Evolutionary conservation across 2,113 vertebrate species (phyloP).

Genomic region (Felis catus): DNA sequence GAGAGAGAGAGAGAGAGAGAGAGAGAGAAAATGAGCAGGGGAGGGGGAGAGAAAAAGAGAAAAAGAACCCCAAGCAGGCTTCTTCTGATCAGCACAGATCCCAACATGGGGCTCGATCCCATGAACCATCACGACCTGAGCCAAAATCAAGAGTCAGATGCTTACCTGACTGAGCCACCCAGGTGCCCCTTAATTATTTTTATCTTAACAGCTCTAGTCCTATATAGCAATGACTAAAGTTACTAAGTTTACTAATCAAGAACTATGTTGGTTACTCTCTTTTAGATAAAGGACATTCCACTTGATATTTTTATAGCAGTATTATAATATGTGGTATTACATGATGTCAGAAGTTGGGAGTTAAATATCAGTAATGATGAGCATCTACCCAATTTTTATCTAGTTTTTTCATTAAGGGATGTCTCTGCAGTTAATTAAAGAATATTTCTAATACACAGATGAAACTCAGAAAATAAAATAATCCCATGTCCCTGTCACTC

Average conservation of each 20-base stretch:
- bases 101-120: too few relatives aligned
- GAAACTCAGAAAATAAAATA: not conserved
- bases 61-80: too few relatives aligned
- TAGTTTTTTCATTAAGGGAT: slow-evolving; percentile 1
- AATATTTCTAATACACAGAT: not conserved
- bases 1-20: too few relatives aligned
- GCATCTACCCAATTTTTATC: not conserved
- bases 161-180: too few relatives aligned
- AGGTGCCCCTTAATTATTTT: not conserved
- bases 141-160: too few relatives aligned
- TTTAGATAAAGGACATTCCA: not conserved
- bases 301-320: not conserved
- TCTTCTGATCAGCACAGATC: too few relatives aligned
- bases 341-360: not conserved
- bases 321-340: not conserved
- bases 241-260: not conserved
- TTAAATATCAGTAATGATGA: not conserved
- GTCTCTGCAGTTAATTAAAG: not conserved
- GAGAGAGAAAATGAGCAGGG: too few relatives aligned
- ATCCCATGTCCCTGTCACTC: not conserved
- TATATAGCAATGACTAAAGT: not conserved
- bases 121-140: too few relatives aligned
- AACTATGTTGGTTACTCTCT: not conserved
- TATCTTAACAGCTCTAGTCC: not conserved
- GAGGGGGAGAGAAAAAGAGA: too few relatives aligned